Conservation (phyloP, 2,113 vertebrate species). For the Collichthys lucidus region DNA sequence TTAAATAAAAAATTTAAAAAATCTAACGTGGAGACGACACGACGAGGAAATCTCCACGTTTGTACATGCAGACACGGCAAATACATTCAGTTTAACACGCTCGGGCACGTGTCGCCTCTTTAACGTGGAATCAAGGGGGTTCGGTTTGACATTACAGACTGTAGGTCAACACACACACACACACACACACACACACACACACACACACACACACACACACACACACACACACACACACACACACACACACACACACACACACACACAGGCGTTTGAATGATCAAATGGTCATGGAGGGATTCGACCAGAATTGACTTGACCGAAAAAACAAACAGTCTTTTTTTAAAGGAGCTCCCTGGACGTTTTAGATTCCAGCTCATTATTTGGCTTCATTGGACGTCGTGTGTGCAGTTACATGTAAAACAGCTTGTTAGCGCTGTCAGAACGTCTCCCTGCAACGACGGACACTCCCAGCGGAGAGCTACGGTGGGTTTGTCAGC, state of each 20-base stretch:
- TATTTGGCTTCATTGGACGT: slow-evolving; percentile 22
- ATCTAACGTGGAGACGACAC: slow-evolving; percentile 13
- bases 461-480: slow-evolving; percentile 1
- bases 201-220: slow-evolving; percentile 59
- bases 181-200: slow-evolving; percentile 10
- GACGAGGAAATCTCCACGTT: slow-evolving; percentile 63
- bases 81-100: slow-evolving; percentile 66
- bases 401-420: background rate
- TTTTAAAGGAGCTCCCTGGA: slow-evolving; percentile 1
- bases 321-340: background rate
- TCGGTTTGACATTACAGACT: slow-evolving; percentile 81
- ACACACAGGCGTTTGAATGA: slow-evolving; percentile 49
- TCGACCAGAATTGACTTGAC: background rate
- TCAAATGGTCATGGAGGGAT: slow-evolving; percentile 13
- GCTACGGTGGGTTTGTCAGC: slow-evolving; percentile 25
- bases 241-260: slow-evolving; percentile 68
- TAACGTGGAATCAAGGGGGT: slow-evolving; percentile 75
- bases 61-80: background rate
- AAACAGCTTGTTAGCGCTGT: slow-evolving; percentile 17
- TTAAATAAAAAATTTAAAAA: slow-evolving; percentile 30
- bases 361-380: background rate
- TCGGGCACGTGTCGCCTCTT: slow-evolving; percentile 26
- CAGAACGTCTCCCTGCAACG: background rate
- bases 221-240: slow-evolving; percentile 68
- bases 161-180: slow-evolving; percentile 74